Evolutionary conservation across 2,888 invertebrate genomes (phyloP).

Genomic region (Vesta saturnalis): DNA sequence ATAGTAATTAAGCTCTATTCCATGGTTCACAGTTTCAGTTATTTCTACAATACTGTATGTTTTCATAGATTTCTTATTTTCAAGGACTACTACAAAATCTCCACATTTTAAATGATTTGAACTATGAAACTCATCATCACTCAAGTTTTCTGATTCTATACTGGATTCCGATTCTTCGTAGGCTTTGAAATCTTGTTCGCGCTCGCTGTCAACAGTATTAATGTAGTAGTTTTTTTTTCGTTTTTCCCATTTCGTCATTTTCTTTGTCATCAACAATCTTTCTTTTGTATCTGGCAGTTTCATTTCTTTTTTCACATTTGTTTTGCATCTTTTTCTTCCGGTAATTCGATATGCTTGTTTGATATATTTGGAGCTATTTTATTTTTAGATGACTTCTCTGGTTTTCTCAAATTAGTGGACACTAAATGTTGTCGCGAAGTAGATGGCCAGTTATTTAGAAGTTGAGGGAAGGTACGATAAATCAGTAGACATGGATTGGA

Average conservation of each 20-base stretch:
- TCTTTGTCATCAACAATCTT: not conserved
- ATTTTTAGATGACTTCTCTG: not conserved
- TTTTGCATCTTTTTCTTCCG: not conserved
- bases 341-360: not conserved
- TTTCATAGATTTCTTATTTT: not conserved
- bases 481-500: not conserved
- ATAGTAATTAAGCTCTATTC: not conserved
- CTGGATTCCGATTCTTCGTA: not conserved
- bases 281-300: not conserved
- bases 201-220: not conserved
- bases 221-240: not conserved
- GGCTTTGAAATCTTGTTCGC: not conserved
- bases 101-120: not conserved
- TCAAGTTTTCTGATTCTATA: not conserved
- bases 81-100: not conserved
- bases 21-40: not conserved
- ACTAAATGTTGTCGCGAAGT: not conserved
- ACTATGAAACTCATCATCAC: no score
- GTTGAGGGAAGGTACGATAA: not conserved
- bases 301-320: not conserved
- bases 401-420: not conserved
- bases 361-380: not conserved
- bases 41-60: not conserved
- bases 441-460: no score
- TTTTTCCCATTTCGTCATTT: not conserved